phyloP scores from a whole-genome alignment of 2,888 invertebrate genomes.

The Nebria salina region DNA sequence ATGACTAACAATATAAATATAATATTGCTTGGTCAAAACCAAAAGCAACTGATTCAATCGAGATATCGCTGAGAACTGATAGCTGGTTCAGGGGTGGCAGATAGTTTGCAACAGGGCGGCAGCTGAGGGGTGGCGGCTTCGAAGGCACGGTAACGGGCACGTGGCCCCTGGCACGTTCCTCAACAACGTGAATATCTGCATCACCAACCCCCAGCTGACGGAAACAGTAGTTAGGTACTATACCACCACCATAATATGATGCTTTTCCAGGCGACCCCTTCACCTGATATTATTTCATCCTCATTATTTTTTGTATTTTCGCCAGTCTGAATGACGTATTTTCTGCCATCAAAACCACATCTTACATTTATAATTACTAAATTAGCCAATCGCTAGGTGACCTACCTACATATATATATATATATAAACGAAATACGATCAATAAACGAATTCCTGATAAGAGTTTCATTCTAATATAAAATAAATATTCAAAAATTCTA shows the following conservation, averaged over 20 bases:
- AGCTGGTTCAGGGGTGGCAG: constrained; percentile 16
- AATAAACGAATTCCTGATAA: too few relatives aligned
- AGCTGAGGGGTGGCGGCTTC: constrained; percentile 9
- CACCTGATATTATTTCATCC: too few relatives aligned
- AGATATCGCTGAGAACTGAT: not conserved
- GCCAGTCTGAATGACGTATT: too few relatives aligned
- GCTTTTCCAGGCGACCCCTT: too few relatives aligned
- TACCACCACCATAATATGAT: not conserved
- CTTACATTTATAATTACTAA: too few relatives aligned
- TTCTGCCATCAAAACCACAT: too few relatives aligned
- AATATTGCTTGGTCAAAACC: not conserved
- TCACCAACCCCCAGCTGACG: constrained; percentile 26
- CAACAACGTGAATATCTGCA: constrained; percentile 33
- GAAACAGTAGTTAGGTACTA: constrained; percentile 7
- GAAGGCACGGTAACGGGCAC: constrained; percentile 29
- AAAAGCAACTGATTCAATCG: not conserved
- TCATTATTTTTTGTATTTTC: too few relatives aligned
- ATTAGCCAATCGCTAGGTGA: too few relatives aligned
- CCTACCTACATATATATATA: too few relatives aligned
- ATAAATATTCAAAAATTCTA: too few relatives aligned
- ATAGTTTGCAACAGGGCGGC: constrained; percentile 10
- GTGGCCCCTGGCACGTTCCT: constrained; percentile 35
- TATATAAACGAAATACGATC: too few relatives aligned
- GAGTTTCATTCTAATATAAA: too few relatives aligned
- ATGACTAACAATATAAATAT: not conserved